A percentile compares a stretch with the other conserved stretches of the same genome.
Evolutionary conservation across 2,113 vertebrate genomes (phyloP).

Genomic region (Chaetodon trifascialis): DNA sequence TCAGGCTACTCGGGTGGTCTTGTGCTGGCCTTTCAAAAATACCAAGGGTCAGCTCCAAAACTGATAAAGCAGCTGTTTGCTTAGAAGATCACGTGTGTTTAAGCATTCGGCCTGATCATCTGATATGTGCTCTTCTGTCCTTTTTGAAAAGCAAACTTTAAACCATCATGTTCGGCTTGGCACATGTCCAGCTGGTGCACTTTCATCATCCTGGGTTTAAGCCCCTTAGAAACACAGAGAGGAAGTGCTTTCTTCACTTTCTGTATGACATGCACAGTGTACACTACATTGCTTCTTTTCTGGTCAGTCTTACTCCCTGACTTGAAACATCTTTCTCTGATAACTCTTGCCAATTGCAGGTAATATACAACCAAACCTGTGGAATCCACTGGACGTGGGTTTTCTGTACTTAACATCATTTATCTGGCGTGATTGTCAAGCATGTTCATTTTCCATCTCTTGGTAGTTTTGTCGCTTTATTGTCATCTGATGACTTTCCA

Average conservation of each 20-base stretch:
- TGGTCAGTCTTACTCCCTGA: background rate
- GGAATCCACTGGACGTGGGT: background rate
- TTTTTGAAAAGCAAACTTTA: background rate
- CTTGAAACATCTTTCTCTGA: background rate
- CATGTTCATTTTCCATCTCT: background rate
- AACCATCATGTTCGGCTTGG: background rate
- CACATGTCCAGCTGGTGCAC: background rate
- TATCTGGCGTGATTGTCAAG: background rate
- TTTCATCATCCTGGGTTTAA: background rate
- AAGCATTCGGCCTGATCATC: background rate
- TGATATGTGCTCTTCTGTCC: background rate
- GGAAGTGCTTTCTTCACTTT: background rate
- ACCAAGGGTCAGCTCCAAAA: slow-evolving; percentile 31
- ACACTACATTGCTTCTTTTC: background rate
- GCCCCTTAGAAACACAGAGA: background rate
- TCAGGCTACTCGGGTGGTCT: slow-evolving; percentile 17
- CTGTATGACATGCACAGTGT: too few species aligned
- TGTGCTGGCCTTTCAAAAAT: slow-evolving; percentile 39
- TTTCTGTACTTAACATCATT: background rate
- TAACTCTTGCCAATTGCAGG: background rate
- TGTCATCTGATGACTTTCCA: too few species aligned
- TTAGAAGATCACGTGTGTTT: slow-evolving; percentile 18
- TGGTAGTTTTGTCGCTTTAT: background rate
- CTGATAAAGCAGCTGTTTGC: slow-evolving; percentile 31
- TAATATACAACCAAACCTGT: background rate